These are phyloP conservation scores for Procapra przewalskii DNA, from an alignment of 2,113 vertebrate species.

Conservation along the genomic window DNA sequence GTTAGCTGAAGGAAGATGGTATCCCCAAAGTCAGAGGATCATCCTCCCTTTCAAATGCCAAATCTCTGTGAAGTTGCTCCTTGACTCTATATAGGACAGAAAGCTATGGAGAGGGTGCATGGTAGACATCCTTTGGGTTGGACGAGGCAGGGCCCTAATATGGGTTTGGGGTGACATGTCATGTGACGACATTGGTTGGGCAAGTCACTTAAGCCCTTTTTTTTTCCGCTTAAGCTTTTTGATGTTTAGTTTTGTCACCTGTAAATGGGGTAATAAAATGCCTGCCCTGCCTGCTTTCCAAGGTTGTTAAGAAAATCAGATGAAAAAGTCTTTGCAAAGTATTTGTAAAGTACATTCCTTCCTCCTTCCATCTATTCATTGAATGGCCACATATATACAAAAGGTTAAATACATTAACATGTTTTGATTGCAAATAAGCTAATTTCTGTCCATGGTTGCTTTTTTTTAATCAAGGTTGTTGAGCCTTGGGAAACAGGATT, in stretches of 20 bases:
- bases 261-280: slow-evolving; percentile 15
- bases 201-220: background rate
- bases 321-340: background rate
- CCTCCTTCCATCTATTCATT: background rate
- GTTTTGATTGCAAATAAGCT: background rate
- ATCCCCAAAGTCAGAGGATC: background rate
- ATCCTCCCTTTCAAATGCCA: background rate
- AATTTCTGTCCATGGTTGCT: background rate
- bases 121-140: background rate
- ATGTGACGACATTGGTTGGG: background rate
- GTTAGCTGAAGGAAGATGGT: background rate
- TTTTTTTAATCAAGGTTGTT: background rate
- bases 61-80: background rate
- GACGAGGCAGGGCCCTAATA: background rate
- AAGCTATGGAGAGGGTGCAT: background rate
- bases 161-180: background rate
- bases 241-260: background rate
- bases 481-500: slow-evolving; percentile 26
- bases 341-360: background rate
- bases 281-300: background rate
- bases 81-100: background rate
- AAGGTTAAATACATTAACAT: background rate
- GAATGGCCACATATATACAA: background rate
- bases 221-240: background rate
- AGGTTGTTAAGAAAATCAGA: background rate